Percentiles rank a stretch among this genome's conserved stretches.
Evolutionary conservation across 92 coral and sea anemone species (phyloP).

Genomic region (Heteractis magnifica): DNA sequence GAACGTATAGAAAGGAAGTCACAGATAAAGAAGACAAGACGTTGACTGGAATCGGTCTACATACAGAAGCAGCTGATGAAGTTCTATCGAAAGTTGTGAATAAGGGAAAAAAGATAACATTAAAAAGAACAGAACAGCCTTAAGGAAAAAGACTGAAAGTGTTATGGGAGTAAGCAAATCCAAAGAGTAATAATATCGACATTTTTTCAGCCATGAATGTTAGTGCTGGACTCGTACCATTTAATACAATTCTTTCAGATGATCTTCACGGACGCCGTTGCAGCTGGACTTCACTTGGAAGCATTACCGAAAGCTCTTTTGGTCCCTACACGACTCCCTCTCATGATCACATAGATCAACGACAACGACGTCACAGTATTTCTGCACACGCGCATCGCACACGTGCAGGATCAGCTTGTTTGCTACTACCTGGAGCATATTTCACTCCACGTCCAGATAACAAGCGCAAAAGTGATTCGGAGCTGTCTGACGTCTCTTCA

Average conservation of each 20-base stretch:
- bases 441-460: too few species aligned
- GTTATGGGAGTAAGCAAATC: too few species aligned
- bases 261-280: background rate
- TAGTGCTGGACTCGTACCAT: constrained; percentile 1
- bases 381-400: background rate
- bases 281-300: background rate
- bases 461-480: background rate
- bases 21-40: too few species aligned
- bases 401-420: background rate
- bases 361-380: background rate
- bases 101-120: too few species aligned
- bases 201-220: background rate
- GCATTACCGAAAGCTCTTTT: background rate
- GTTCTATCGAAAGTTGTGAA: too few species aligned
- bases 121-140: too few species aligned
- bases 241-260: background rate
- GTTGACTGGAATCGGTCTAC: too few species aligned
- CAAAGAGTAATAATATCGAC: too few species aligned
- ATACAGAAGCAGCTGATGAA: too few species aligned
- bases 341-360: background rate
- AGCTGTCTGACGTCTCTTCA: background rate
- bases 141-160: too few species aligned
- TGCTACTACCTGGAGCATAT: background rate
- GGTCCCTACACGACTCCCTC: background rate
- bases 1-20: background rate